These are phyloP conservation scores for Trogon surrucura DNA, from an alignment of 2,113 vertebrate genomes.

Conservation along the genomic window DNA sequence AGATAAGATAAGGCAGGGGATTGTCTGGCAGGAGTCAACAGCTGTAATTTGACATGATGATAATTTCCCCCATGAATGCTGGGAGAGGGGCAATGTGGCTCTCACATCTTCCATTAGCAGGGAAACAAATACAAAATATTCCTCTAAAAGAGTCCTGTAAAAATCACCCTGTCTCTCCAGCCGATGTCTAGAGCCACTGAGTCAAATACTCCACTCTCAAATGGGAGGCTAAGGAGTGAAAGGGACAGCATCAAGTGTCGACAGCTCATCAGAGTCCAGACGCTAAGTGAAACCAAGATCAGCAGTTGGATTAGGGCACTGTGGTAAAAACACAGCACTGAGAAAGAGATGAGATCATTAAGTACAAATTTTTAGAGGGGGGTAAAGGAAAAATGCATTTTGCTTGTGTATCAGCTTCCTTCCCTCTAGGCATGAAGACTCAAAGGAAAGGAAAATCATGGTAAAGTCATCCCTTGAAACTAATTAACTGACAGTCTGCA, in stretches of 20 bases:
- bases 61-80: neutral
- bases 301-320: neutral
- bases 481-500: neutral
- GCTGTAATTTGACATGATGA: constrained; percentile 35
- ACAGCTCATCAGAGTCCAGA: neutral
- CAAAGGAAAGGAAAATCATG: neutral
- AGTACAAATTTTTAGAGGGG: neutral
- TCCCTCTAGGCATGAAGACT: neutral
- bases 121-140: neutral
- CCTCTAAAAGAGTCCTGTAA: neutral
- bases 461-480: neutral
- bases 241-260: neutral
- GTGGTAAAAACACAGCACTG: neutral
- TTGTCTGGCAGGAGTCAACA: constrained; percentile 42
- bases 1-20: constrained; percentile 49
- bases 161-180: neutral
- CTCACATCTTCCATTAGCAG: constrained; percentile 41
- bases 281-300: neutral
- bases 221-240: neutral
- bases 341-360: neutral
- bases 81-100: neutral
- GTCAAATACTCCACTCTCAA: neutral
- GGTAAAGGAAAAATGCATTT: neutral
- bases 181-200: neutral
- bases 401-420: neutral